These are phyloP conservation scores for Agriotes lineatus DNA, from an alignment of 2,888 invertebrate species.

Conservation along the genomic window DNA sequence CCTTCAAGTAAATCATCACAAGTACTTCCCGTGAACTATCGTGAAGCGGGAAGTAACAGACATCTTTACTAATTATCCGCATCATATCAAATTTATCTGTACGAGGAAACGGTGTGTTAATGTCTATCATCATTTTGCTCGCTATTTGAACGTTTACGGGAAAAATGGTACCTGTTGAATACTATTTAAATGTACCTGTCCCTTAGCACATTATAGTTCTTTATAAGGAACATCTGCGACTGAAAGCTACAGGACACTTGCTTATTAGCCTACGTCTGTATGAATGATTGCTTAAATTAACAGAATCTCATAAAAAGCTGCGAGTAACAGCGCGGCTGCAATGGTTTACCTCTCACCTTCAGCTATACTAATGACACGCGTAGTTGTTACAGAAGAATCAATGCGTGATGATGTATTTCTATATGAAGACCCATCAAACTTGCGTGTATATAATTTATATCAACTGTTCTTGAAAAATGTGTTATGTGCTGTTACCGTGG, in stretches of 20 bases:
- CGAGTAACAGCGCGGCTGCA: conserved; percentile 26
- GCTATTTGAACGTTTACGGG: not conserved
- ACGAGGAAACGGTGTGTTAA: no score
- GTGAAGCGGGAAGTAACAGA: no score
- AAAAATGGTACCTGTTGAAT: not conserved
- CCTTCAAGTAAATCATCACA: no score
- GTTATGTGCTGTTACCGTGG: conserved; percentile 50
- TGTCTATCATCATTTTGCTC: no score
- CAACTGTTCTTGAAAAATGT: conserved; percentile 51
- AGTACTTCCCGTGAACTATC: no score
- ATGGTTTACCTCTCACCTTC: conserved; percentile 21
- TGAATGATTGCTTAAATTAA: conserved; percentile 27
- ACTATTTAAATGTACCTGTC: conserved; percentile 5
- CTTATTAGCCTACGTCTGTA: conserved; percentile 16
- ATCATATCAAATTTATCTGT: no score
- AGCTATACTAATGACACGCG: conserved; percentile 24
- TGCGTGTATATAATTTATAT: conserved; percentile 55
- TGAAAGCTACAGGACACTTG: conserved; percentile 10
- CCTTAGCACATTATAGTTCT: not conserved
- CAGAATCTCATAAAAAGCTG: conserved; percentile 23
- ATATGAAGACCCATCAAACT: conserved; percentile 40
- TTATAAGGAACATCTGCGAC: conserved; percentile 5
- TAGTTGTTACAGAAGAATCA: conserved; percentile 23
- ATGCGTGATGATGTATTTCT: conserved; percentile 26
- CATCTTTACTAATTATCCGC: no score